Evolutionary conservation across 1,140 invertebrate species (phyloP), one percentile per base, ranked within the genome.

Genomic region (Dysdera silvatica): DNA sequence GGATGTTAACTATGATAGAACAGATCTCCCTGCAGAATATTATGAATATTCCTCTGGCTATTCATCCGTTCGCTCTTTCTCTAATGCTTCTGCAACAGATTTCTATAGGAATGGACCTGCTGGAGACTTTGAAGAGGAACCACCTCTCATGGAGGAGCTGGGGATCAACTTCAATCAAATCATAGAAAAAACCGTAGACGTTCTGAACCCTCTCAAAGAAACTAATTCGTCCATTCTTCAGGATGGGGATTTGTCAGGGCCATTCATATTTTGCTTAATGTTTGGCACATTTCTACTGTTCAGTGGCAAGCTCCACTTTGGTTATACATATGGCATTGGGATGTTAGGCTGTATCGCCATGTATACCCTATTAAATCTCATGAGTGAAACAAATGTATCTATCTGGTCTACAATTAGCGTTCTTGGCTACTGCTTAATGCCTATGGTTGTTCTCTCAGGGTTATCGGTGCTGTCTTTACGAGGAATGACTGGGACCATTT

Each of bases 141-240:
- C 88, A 18, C 88, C 89, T 7, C 73, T 92, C 4, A 72, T 92
- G 20, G 88, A 92, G 80, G 92, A 97, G 74, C 77, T 96, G 5
- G 93, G 93, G 65, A 94, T 97, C 54, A 93, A 95, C 76, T 91
- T 92, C 45, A 87, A 92, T 73, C 84, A 91, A 71, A 96, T 96
- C 73, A 73, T 88, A 41, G 87, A 92, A 71, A 95, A 96, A 81
- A 92, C 91, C 20, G 72, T 90, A 66, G 86, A 89, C 10, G 91
- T 95, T 4, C 76, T 95, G 33, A 94, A 94, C 79, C 91, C 91
- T 10, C 82, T 92, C 66, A 82, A 86, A 66, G 81, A 84, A 48
- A 82, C 88, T 61, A 86, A 91, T 77, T 83, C 87, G 10, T 83
- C 82, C 69, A 88, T 89, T 72, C 59, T 73, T 6, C 83, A 87